Conservation (phyloP, 2,113 vertebrate genomes). For the Corvus moneduloides region DNA sequence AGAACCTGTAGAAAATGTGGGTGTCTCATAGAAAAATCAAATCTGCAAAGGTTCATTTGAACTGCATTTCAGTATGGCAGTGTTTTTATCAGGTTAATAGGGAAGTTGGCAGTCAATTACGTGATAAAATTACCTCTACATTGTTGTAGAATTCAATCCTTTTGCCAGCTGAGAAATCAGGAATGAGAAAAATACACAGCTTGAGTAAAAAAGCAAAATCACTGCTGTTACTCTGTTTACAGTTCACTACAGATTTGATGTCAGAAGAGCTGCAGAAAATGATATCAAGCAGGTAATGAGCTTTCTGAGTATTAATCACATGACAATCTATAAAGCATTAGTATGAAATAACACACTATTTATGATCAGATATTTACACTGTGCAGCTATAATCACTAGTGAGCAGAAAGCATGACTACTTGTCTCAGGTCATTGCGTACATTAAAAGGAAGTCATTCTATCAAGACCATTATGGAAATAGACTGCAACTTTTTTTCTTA, state of each 20-base stretch:
- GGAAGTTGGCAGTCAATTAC: neutral
- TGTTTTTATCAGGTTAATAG: conserved; percentile 26
- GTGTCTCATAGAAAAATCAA: neutral
- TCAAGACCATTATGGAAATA: neutral
- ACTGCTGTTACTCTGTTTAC: neutral
- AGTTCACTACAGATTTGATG: neutral
- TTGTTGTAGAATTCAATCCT: neutral
- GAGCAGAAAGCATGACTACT: neutral
- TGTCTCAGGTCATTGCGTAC: neutral
- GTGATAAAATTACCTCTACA: neutral
- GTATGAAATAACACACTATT: neutral
- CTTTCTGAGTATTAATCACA: neutral
- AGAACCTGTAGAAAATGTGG: neutral
- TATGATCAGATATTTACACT: neutral
- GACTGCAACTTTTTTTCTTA: neutral
- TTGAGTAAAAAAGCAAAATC: neutral
- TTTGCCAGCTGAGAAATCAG: neutral
- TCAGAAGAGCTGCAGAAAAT: neutral
- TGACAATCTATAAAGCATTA: neutral
- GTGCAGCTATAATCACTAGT: neutral
- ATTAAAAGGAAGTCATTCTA: neutral
- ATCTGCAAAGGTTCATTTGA: neutral
- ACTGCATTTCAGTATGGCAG: neutral
- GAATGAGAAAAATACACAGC: neutral
- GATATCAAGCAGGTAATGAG: neutral